A percentile compares a stretch with the other conserved stretches of the same genome.
phyloP scores from a whole-genome alignment of 2,113 vertebrate species.

The Aegithalos caudatus region DNA sequence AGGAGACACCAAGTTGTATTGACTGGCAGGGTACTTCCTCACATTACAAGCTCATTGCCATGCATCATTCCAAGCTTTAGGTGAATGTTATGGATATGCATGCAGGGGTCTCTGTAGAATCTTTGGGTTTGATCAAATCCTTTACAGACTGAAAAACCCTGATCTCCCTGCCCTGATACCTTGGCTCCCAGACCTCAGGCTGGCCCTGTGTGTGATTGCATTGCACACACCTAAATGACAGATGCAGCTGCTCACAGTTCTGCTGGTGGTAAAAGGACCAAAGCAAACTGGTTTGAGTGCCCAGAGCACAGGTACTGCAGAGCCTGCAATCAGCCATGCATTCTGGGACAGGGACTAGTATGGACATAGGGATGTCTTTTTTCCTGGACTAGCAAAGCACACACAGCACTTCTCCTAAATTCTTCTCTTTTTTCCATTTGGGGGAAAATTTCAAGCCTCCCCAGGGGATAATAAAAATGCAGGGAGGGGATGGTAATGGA shows the following conservation, averaged over 20 bases:
- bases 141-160: background rate
- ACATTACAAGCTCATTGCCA: background rate
- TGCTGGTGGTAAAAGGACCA: background rate
- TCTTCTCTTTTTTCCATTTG: background rate
- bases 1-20: background rate
- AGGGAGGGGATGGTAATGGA: constrained; percentile 26
- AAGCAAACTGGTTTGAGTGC: background rate
- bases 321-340: background rate
- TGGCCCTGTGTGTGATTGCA: accelerated
- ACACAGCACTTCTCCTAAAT: background rate
- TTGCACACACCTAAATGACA: background rate
- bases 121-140: background rate
- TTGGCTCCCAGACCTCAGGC: background rate
- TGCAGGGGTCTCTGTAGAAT: background rate
- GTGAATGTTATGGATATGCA: accelerated
- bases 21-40: background rate
- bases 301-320: background rate
- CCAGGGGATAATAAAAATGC: constrained; percentile 23
- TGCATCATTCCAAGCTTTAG: background rate
- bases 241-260: background rate
- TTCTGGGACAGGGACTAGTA: background rate
- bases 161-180: too few species aligned
- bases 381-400: background rate
- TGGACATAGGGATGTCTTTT: background rate
- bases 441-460: constrained; percentile 16